phyloP scores from a whole-genome alignment of 2,797 vertebrate genomes.

The Remorina albescens region DNA sequence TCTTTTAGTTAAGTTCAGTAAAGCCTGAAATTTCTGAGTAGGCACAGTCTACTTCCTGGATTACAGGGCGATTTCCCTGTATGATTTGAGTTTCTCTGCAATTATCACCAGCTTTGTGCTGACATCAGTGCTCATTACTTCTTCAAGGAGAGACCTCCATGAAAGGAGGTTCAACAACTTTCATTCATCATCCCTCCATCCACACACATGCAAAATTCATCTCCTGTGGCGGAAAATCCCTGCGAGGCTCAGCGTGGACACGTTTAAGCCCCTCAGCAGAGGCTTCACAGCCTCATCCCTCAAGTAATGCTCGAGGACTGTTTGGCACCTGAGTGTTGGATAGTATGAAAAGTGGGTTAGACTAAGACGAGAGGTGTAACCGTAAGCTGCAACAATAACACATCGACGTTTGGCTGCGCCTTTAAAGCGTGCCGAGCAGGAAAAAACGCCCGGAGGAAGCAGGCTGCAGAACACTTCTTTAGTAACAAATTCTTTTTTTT shows the following conservation, averaged over 20 bases:
- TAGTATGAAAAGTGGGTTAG: constrained; percentile 33
- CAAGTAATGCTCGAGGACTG: constrained; percentile 40
- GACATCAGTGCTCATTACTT: background rate
- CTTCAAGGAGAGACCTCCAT: background rate
- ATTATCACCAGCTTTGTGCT: background rate
- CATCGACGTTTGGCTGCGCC: background rate
- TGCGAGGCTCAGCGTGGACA: background rate
- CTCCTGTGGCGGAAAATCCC: constrained; percentile 41
- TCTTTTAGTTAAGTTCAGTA: background rate
- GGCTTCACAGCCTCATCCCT: constrained; percentile 40
- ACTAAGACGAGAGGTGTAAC: background rate
- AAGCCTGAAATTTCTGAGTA: background rate
- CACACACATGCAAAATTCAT: constrained; percentile 9
- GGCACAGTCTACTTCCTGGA: constrained; percentile 23
- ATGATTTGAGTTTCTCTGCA: background rate
- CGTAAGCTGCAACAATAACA: background rate
- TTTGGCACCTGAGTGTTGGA: constrained; percentile 4
- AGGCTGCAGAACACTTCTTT: constrained; percentile 54
- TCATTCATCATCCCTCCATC: constrained; percentile 3
- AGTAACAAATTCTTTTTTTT: constrained; percentile 87
- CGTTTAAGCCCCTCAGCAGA: constrained; percentile 44
- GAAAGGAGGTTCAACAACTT: constrained; percentile 30
- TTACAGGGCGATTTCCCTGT: background rate
- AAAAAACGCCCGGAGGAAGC: constrained; percentile 24
- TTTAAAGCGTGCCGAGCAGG: background rate